These are phyloP conservation scores for Platycercus adscitus DNA, from an alignment of 2,113 vertebrate genomes.

Conservation along the genomic window DNA sequence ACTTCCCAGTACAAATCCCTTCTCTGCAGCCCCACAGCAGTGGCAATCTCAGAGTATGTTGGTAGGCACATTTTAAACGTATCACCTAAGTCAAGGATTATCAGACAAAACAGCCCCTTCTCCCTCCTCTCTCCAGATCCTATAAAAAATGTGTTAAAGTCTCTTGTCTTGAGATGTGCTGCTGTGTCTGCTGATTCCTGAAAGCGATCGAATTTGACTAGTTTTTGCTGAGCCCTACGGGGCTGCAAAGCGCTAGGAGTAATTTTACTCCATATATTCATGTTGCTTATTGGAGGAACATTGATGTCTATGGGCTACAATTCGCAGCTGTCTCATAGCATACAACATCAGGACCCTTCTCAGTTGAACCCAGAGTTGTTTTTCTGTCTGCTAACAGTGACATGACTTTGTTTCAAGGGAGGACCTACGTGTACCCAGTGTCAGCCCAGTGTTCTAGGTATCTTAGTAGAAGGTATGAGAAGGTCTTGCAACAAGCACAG, in stretches of 20 bases:
- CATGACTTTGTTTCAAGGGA: background rate
- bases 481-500: background rate
- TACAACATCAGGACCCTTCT: background rate
- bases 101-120: slow-evolving; percentile 1
- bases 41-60: rapidly evolving
- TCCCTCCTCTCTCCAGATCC: background rate
- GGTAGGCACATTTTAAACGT: background rate
- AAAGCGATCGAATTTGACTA: background rate
- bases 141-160: slow-evolving; percentile 31
- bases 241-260: background rate
- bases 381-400: background rate
- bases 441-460: background rate
- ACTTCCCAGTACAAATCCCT: background rate
- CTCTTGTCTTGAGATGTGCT: background rate
- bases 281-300: background rate
- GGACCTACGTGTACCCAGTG: background rate
- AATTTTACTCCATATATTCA: background rate
- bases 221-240: background rate
- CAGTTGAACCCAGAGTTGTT: background rate
- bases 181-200: background rate
- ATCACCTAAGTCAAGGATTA: background rate
- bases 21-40: background rate
- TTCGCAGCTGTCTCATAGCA: background rate
- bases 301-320: background rate
- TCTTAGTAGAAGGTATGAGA: background rate